These are phyloP conservation scores for Gymnogyps californianus DNA, from an alignment of 2,113 vertebrate species.

Conservation along the genomic window DNA sequence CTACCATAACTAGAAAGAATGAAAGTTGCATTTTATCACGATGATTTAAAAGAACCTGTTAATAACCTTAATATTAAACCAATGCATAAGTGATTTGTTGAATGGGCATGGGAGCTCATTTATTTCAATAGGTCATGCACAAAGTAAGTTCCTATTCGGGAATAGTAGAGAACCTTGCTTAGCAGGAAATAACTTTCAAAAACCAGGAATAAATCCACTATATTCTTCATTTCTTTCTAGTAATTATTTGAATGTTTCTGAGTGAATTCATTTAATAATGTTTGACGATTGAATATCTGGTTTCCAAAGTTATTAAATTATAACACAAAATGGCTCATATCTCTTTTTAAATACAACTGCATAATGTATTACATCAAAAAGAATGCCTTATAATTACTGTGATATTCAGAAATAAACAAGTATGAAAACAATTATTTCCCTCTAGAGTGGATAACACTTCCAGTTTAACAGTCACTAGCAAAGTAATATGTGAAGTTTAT, in stretches of 20 bases:
- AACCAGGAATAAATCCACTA: background rate
- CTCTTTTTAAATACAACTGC: background rate
- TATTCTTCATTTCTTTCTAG: background rate
- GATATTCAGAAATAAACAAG: conserved; percentile 43
- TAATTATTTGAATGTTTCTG: background rate
- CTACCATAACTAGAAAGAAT: background rate
- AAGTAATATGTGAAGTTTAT: conserved; percentile 57
- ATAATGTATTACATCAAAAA: background rate
- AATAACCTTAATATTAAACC: background rate
- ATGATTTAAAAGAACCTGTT: background rate
- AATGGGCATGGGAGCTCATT: background rate
- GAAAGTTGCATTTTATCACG: background rate
- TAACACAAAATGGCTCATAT: background rate
- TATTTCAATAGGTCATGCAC: background rate
- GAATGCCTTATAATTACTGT: background rate
- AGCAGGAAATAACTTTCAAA: background rate
- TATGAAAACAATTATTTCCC: conserved; percentile 28
- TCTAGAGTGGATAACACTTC: conserved; percentile 18
- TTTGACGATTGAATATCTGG: background rate
- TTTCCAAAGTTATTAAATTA: conserved; percentile 3
- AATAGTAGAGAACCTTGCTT: background rate
- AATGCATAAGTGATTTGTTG: background rate
- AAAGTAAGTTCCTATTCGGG: background rate
- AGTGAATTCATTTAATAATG: background rate
- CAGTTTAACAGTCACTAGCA: conserved; percentile 22